Base-by-base conservation (phyloP, 2,888 invertebrate genomes). In the Euzetes globulus region DNA sequence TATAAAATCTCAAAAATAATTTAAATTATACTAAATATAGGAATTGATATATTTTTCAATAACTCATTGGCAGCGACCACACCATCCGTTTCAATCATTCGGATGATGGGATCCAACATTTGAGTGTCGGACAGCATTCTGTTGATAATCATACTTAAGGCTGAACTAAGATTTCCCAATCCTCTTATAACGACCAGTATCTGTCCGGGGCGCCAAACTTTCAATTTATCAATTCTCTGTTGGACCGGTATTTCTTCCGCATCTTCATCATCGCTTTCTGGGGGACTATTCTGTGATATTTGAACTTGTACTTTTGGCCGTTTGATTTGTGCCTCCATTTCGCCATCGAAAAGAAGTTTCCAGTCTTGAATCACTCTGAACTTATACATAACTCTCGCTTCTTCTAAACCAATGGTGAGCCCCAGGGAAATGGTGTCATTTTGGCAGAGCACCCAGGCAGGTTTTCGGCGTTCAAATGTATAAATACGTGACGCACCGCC, bases 11-110 rank as follows among this genome's bases (percentile, higher is more conserved):
- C 15, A 58, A 58, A 65, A 33, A 33, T 37, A 65, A 37, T 27
- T 76, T 77, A 79, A 27, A 79, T 77, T 74, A 79, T 76, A 19
- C 79, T 78, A 71, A 79, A 79, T 25, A 79, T 77, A 37, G 79
- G 79, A 52, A 79, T 77, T 13, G 77, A 78, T 33, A 79, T 52
- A 52, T 79, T 79, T 70, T 75, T 74, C 52, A 79, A 71, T 72
- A 78, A 75, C 37, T 78, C 76, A 15, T 78, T 75, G 6, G 77
- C 75, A 72, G 77, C 70, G 19, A 75, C 75, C 5, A 78, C 77
- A 22, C 78, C 77, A 55, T 79, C 78, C 1, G 77, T 77, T 72
- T 79, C 79, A 11, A 78, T 75, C 11, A 78, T 76, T 3, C 75
- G 73, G 17, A 79, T 76, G 33, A 78, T 76, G 6, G 78, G 77